Evolutionary conservation across 2,888 invertebrate genomes (phyloP), one percentile per base, ranked within the genome.

Genomic region (Andrena praecox): DNA sequence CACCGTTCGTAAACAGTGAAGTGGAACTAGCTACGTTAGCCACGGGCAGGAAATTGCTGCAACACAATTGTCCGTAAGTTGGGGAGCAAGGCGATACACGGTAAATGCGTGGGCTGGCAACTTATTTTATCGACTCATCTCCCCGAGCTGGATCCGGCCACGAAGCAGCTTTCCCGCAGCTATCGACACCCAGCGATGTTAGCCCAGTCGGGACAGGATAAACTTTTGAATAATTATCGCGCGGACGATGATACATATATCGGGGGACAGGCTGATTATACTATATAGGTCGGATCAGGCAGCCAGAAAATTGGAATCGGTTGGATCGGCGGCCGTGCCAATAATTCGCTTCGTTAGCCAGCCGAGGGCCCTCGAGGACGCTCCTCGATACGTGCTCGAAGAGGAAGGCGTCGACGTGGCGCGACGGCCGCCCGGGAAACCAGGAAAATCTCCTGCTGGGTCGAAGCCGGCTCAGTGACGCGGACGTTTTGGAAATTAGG

Each of bases 201-300:
- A 24, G 31, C 33, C 52, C 16, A 59, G 35, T 31, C 31, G 56
- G 42, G 60, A 79, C 84, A 85, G 72, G 86, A 72, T 84, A 90
- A 91, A 92, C 89, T 92, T 91, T 91, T 90, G 91, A 90, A 92
- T 92, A 92, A 92, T 92, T 92, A 92, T 91, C 87, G 85, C 82
- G 83, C 75, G 78, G 59, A 52, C 70, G 83, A 82, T 86, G 83
- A 87, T 89, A 87, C 87, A 89, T 89, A 87, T 87, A 89, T 89
- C 78, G 86, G 52, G 42, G 52, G 77, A 77, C 79, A 77, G 79
- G 29, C 60, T 24, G 85, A 80, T 85, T 87, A 84, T 84, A 5
- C 42, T 42, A 88, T 86, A 86, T 85, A 82, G 87, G 85, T 73
- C 68, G 78, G 89, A 81, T 76, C 89, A 90, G 89, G 91, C 91